Evolutionary conservation across 2,888 invertebrate species (phyloP).

Genomic region (Caradrina kadenii): DNA sequence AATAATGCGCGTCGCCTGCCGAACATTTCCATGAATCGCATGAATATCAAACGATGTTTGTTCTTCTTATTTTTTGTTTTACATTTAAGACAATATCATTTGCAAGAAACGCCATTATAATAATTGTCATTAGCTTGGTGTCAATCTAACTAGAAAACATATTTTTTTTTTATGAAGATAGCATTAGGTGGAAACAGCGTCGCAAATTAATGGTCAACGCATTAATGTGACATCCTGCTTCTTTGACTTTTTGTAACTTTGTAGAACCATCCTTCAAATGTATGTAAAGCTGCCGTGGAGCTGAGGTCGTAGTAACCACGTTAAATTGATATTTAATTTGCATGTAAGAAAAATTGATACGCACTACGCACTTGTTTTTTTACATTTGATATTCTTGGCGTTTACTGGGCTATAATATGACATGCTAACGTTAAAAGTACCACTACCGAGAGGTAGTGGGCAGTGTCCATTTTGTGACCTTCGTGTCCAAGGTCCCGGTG

Average conservation of each 20-base stretch:
- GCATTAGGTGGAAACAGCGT: not conserved
- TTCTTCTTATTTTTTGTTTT: conserved; percentile 65
- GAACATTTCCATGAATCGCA: conserved; percentile 79
- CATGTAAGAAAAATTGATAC: not conserved
- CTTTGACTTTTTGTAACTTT: not conserved
- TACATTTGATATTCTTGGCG: not conserved
- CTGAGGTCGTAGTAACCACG: no score
- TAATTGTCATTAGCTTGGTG: conserved; percentile 67
- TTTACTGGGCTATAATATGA: not conserved
- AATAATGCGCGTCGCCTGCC: conserved; percentile 71
- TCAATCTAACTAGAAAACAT: conserved; percentile 43
- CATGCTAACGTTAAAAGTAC: conserved; percentile 9
- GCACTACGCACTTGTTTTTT: not conserved
- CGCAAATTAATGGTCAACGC: conserved; percentile 1
- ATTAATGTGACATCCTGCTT: conserved; percentile 1
- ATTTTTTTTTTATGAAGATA: conserved; percentile 21
- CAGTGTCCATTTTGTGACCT: conserved; percentile 33
- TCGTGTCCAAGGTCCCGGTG: conserved; percentile 50
- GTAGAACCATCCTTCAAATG: not conserved
- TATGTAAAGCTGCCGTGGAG: no score
- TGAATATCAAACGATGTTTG: conserved; percentile 78
- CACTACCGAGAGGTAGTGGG: conserved; percentile 18
- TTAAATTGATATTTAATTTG: not conserved
- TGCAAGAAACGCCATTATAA: conserved; percentile 67
- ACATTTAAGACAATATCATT: conserved; percentile 54